Percentiles rank a stretch among this genome's conserved stretches.
These are phyloP conservation scores for Lycocorax pyrrhopterus DNA, from an alignment of 2,113 vertebrate genomes.

Conservation along the genomic window DNA sequence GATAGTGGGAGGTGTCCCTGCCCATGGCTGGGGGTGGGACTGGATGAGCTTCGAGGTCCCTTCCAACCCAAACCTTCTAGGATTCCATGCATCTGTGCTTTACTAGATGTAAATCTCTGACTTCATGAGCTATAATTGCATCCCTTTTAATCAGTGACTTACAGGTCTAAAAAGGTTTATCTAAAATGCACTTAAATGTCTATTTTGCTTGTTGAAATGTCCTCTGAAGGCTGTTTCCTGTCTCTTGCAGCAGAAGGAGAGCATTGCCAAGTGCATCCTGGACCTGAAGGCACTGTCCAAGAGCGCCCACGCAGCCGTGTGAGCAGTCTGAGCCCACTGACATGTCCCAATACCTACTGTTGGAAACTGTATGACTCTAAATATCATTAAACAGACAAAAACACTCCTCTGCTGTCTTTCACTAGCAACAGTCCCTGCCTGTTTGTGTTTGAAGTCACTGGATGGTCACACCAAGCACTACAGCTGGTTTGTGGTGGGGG, in stretches of 20 bases:
- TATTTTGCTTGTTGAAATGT: not conserved
- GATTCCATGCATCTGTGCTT: not conserved
- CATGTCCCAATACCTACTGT: not conserved
- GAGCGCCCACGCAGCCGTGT: slow-evolving; percentile 66
- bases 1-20: not conserved
- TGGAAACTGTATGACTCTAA: slow-evolving; percentile 1
- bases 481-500: not conserved
- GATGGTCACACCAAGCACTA: fast-evolving
- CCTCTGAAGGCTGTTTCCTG: slow-evolving; percentile 1
- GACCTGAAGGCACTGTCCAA: slow-evolving; percentile 89
- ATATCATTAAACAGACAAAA: slow-evolving; percentile 23
- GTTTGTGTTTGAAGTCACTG: not conserved
- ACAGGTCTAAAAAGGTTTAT: fast-evolving
- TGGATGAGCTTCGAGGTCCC: not conserved
- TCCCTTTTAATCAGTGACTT: not conserved
- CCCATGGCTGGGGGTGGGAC: not conserved
- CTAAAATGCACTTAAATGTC: fast-evolving
- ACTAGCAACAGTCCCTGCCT: not conserved
- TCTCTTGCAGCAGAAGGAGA: slow-evolving; percentile 88
- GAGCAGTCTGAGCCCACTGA: not conserved
- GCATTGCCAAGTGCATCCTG: slow-evolving; percentile 90
- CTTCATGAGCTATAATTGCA: fast-evolving
- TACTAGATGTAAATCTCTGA: not conserved
- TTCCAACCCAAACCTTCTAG: not conserved
- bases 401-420: not conserved